Percentiles rank a stretch among this genome's conserved stretches.
Evolutionary conservation across 2,797 vertebrate species (phyloP).

Genomic region (Hippopotamyrus pictus): DNA sequence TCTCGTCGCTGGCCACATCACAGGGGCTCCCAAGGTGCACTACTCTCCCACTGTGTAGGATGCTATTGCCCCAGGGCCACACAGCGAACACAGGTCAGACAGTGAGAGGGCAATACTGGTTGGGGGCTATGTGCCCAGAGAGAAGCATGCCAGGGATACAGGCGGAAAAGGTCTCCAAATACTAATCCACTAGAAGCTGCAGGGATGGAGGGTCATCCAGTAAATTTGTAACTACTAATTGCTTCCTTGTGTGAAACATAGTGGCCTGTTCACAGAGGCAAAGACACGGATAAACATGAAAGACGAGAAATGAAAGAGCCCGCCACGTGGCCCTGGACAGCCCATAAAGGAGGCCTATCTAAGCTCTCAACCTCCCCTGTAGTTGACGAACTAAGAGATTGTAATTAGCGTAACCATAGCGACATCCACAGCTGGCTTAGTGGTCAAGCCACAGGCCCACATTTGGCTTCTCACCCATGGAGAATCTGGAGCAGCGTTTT

Average conservation of each 20-base stretch:
- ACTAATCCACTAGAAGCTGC: slow-evolving; percentile 30
- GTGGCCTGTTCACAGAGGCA: slow-evolving; percentile 43
- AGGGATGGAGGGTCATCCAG: neutral
- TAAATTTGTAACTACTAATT: slow-evolving; percentile 51
- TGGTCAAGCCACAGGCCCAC: slow-evolving; percentile 22
- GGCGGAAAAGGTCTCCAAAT: slow-evolving; percentile 30
- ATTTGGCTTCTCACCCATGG: neutral
- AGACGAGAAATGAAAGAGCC: neutral
- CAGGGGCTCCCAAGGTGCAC: slow-evolving; percentile 38
- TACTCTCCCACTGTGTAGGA: slow-evolving; percentile 43
- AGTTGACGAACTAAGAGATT: slow-evolving; percentile 55
- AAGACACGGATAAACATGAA: slow-evolving; percentile 63
- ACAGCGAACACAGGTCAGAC: slow-evolving; percentile 22
- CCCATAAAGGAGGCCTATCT: neutral
- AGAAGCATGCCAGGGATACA: slow-evolving; percentile 20
- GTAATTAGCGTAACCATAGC: slow-evolving; percentile 56
- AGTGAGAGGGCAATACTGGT: neutral
- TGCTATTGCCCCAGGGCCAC: slow-evolving; percentile 36
- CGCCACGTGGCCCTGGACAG: neutral
- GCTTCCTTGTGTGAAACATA: slow-evolving; percentile 45
- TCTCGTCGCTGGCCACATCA: slow-evolving; percentile 54
- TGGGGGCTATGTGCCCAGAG: neutral
- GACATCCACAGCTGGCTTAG: slow-evolving; percentile 35
- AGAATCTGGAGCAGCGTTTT: neutral
- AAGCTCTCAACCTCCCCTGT: slow-evolving; percentile 49